These are phyloP conservation scores for Lycodopsis pacificus DNA, from an alignment of 2,797 vertebrate species.

Conservation along the genomic window DNA sequence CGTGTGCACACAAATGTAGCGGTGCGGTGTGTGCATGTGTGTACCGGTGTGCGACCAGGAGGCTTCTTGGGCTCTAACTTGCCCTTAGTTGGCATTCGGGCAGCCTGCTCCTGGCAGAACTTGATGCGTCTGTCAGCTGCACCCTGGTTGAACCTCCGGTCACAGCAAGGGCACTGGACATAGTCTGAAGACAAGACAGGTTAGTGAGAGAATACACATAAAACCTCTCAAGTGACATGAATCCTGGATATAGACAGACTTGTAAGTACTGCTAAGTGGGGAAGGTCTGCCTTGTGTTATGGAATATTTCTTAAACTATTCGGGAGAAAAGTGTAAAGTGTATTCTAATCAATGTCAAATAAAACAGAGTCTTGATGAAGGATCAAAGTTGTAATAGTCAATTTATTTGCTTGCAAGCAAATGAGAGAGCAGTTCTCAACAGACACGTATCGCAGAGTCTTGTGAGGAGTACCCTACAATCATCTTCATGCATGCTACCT, in stretches of 20 bases:
- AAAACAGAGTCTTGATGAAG: no score
- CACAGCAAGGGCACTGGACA: constrained; percentile 95
- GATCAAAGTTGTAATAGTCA: no score
- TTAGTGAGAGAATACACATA: constrained; percentile 3
- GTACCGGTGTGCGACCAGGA: constrained; percentile 87
- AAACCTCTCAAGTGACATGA: background rate
- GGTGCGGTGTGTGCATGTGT: background rate
- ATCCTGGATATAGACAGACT: background rate
- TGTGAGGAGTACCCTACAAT: no score
- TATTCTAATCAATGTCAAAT: no score
- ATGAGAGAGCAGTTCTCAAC: no score
- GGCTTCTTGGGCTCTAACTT: constrained; percentile 90
- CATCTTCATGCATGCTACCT: no score
- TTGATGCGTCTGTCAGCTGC: constrained; percentile 97
- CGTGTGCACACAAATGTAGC: no score
- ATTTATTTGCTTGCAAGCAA: no score
- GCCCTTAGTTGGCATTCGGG: constrained; percentile 91
- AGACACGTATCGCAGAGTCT: no score
- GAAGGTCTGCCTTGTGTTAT: background rate
- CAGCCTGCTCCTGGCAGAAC: constrained; percentile 97
- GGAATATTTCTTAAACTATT: no score
- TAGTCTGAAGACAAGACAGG: constrained; percentile 86
- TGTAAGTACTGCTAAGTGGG: background rate
- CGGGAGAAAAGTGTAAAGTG: no score
- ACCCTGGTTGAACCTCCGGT: constrained; percentile 93